phyloP scores from a whole-genome alignment of 2,797 vertebrate species.

The Lateolabrax maculatus region DNA sequence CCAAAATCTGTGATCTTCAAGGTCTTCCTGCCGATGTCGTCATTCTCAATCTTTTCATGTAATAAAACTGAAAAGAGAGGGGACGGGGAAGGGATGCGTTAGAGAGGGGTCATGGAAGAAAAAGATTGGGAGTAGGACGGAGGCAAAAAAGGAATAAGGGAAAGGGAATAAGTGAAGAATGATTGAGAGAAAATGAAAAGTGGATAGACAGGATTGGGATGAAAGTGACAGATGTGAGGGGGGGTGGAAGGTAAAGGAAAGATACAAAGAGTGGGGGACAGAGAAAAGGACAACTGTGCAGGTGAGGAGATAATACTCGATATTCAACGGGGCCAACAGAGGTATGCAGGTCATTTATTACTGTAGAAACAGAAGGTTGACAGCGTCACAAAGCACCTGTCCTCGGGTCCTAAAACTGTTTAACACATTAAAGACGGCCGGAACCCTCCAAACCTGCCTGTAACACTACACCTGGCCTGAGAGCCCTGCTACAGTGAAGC shows the following conservation, averaged over 20 bases:
- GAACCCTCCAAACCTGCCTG: constrained; percentile 59
- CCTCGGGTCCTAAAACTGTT: constrained; percentile 73
- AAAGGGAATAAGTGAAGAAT: neutral
- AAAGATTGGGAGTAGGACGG: neutral
- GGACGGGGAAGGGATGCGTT: neutral
- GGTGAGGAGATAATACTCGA: constrained; percentile 63
- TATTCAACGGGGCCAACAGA: constrained; percentile 64
- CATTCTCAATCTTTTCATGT: constrained; percentile 94
- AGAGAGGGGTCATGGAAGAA: neutral
- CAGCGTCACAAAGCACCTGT: constrained; percentile 76
- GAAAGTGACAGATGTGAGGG: constrained; percentile 35
- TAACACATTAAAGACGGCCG: constrained; percentile 70
- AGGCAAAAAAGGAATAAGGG: neutral
- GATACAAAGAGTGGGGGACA: constrained; percentile 27
- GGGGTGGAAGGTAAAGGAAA: constrained; percentile 1
- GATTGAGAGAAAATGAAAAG: constrained; percentile 30
- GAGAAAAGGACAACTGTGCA: constrained; percentile 17
- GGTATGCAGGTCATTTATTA: constrained; percentile 71
- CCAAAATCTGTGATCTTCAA: constrained; percentile 99
- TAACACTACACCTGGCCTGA: constrained; percentile 68
- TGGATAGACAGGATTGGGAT: constrained; percentile 18
- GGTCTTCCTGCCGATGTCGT: constrained; percentile 94
- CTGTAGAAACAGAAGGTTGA: constrained; percentile 71
- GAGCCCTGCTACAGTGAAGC: constrained; percentile 26
- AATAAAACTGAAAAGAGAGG: constrained; percentile 89